Evolutionary conservation across 92 coral and sea anemone species (phyloP), one percentile per base, ranked within the genome.

Genomic region (Desmophyllum pertusum): DNA sequence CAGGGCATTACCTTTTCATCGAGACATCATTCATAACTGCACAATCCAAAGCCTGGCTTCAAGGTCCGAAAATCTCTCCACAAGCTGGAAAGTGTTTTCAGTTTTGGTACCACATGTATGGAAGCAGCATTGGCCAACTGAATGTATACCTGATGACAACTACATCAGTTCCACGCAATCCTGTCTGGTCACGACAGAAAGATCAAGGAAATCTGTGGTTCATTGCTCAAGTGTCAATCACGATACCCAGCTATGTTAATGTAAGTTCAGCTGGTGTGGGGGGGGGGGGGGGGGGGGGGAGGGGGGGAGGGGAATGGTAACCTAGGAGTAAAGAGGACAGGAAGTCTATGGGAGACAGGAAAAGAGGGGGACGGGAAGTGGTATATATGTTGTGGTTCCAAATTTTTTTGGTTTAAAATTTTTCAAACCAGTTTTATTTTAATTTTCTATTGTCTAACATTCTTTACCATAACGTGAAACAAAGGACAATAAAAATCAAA

Each of bases 81-180:
- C 89, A 79, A 70, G 79, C 92, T 62, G 99, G 98, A 43, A 96
- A 93, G 70, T 96, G 99, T 19, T 80, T 96, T 25, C 90, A 90
- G 67, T 96, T 96, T 83, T 96, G 99, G 99, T 96, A 92, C 75
- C 99, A 96, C 51, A 96, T 96, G 99, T 92, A 92, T 81, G 99
- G 99, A 23, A 86, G 85, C 70, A 91, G 94, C 41, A 93, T 96
- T 41, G 99, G 99, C 10, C 69, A 86, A 75, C 92, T 96, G 77
- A 96, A 94, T 69, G 93, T 94, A 18, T 93, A 93, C 77, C 68
- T 94, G 15, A 48, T 79, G 87, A 86, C 90, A 37, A 83, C 93
- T 5, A 69, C 45, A 25, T 70, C 65, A 63, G 38, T 83, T n/a
- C 90, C 99, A 50, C 62, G 83, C n/a, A 73, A 14, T 40, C 91